phyloP scores from a whole-genome alignment of 2,797 vertebrate species.

The Myripristis jacobus region DNA sequence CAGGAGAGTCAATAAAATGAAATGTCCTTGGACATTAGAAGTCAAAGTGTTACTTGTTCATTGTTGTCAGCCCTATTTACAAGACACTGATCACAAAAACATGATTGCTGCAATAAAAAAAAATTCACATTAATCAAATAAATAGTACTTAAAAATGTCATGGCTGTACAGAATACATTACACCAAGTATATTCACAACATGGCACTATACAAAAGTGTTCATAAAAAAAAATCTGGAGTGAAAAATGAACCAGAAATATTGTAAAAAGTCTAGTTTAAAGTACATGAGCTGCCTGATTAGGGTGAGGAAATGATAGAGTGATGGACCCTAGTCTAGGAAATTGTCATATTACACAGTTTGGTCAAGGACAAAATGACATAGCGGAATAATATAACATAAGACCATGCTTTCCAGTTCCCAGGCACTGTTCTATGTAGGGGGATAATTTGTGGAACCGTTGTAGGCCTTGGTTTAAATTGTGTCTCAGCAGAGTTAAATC shows the following conservation, averaged over 20 bases:
- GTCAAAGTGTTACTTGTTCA: slow-evolving; percentile 38
- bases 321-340: background rate
- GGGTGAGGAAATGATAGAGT: slow-evolving; percentile 40
- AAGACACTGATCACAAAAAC: slow-evolving; percentile 14
- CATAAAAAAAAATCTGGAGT: slow-evolving; percentile 34
- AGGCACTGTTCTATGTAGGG: slow-evolving; percentile 11
- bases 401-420: slow-evolving; percentile 10
- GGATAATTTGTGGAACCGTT: slow-evolving; percentile 41
- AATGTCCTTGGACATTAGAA: slow-evolving; percentile 25
- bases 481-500: slow-evolving; percentile 75
- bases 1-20: slow-evolving; percentile 34
- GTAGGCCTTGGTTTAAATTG: slow-evolving; percentile 17
- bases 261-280: slow-evolving; percentile 9
- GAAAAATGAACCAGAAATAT: background rate
- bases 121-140: slow-evolving; percentile 64
- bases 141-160: slow-evolving; percentile 56
- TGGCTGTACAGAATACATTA: slow-evolving; percentile 70
- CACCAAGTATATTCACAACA: slow-evolving; percentile 56
- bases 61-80: slow-evolving; percentile 23
- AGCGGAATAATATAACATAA: slow-evolving; percentile 45
- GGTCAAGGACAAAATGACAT: slow-evolving; percentile 11
- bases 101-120: slow-evolving; percentile 31
- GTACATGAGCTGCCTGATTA: slow-evolving; percentile 62
- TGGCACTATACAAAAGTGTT: slow-evolving; percentile 60
- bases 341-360: background rate